A percentile compares a stretch with the other conserved stretches of the same genome.
Evolutionary conservation across 2,797 vertebrate genomes (phyloP).

Genomic region (Chrosomus eos): DNA sequence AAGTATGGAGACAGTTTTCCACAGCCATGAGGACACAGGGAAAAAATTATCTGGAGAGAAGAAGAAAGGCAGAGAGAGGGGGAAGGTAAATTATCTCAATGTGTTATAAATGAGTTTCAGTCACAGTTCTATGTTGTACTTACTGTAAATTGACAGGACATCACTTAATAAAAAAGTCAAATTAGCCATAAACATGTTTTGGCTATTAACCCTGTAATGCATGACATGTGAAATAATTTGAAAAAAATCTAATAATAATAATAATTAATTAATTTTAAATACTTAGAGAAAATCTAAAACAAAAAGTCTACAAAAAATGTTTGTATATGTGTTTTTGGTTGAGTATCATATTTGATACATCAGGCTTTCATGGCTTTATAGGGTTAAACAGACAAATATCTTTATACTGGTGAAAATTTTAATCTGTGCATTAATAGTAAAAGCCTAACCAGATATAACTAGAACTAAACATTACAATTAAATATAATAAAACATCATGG

Average conservation of each 20-base stretch:
- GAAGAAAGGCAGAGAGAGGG: constrained; percentile 75
- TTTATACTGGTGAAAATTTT: background rate
- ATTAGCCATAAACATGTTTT: background rate
- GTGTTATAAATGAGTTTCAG: background rate
- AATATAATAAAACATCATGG: background rate
- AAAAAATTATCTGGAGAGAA: constrained; percentile 73
- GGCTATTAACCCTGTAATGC: background rate
- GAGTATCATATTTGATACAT: background rate
- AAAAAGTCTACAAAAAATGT: background rate
- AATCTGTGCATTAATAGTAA: background rate
- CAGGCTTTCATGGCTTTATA: background rate
- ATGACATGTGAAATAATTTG: background rate
- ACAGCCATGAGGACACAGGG: constrained; percentile 67
- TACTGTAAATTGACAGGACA: background rate
- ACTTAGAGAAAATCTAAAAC: background rate
- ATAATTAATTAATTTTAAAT: background rate
- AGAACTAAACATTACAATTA: constrained; percentile 2
- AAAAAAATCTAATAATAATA: background rate
- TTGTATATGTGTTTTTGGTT: background rate
- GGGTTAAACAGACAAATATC: background rate
- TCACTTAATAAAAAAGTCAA: background rate
- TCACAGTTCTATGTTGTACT: background rate
- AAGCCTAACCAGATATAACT: constrained; percentile 22
- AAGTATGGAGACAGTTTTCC: constrained; percentile 65
- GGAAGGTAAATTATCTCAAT: constrained; percentile 70